Evolutionary conservation across 2,113 vertebrate species (phyloP).

Genomic region (Indri indri): DNA sequence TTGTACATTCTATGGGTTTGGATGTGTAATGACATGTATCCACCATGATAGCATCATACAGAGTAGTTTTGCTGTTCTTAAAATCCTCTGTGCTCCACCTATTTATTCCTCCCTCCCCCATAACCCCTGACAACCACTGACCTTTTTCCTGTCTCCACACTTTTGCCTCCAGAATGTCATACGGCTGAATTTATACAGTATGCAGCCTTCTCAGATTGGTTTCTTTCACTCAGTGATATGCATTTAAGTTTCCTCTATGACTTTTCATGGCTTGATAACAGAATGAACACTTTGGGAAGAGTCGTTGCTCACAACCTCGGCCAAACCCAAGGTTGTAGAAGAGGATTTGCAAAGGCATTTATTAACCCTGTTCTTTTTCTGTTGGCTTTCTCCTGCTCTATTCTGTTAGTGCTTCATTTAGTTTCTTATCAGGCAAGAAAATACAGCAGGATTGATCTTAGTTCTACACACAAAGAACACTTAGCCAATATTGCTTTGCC

Average conservation of each 20-base stretch:
- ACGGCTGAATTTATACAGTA: not conserved
- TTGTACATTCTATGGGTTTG: not conserved
- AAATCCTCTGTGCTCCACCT: not conserved
- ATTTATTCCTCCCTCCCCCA: not conserved
- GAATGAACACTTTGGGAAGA: constrained; percentile 22
- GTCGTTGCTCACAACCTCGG: not conserved
- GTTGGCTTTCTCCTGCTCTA: not conserved
- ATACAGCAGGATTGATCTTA: not conserved
- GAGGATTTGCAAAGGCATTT: not conserved
- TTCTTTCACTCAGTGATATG: not conserved
- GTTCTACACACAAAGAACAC: not conserved
- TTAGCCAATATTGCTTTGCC: not conserved
- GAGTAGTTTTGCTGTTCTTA: not conserved
- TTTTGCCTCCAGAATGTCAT: not conserved
- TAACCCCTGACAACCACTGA: not conserved
- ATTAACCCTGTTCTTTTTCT: not conserved
- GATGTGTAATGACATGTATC: not conserved
- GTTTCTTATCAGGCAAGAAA: not conserved
- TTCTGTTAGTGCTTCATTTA: not conserved
- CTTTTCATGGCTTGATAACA: not conserved
- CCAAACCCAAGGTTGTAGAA: not conserved
- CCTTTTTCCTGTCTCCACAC: not conserved
- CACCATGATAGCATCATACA: not conserved
- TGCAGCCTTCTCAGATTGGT: not conserved
- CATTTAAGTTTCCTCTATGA: not conserved